Conservation (phyloP, 2,797 vertebrate genomes). For the Morelia viridis region DNA sequence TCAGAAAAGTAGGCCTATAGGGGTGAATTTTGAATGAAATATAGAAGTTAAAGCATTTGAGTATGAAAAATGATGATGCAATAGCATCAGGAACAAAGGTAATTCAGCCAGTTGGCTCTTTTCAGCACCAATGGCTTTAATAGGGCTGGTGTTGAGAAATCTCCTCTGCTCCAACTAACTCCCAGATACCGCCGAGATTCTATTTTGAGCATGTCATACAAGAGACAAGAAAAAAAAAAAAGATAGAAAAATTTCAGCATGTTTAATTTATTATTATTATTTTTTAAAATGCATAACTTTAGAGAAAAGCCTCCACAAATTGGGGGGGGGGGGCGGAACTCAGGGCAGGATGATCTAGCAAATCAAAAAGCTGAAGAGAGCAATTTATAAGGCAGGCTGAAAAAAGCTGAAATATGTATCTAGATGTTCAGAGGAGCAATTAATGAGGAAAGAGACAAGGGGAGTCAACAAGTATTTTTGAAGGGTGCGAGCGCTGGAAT, state of each 20-base stretch:
- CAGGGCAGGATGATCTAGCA: constrained; percentile 28
- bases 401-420: constrained; percentile 40
- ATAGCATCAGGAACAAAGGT: background rate
- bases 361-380: constrained; percentile 42
- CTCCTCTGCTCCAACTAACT: background rate
- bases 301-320: constrained; percentile 36
- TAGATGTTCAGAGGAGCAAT: constrained; percentile 44
- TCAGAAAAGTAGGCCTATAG: background rate
- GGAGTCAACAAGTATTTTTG: constrained; percentile 49
- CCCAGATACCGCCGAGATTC: background rate
- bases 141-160: background rate
- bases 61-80: background rate
- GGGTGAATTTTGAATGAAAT: background rate
- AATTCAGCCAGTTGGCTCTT: background rate
- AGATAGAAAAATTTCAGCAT: no score
- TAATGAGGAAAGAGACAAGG: constrained; percentile 21
- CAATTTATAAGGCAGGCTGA: constrained; percentile 37
- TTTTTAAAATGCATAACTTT: background rate
- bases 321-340: constrained; percentile 2
- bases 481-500: constrained; percentile 52
- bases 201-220: background rate
- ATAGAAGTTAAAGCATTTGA: background rate
- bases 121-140: background rate
- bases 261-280: background rate
- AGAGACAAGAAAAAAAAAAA: background rate